These are phyloP conservation scores for Nephrotoma guestfalica DNA, from an alignment of 2,888 invertebrate genomes.

Conservation along the genomic window DNA sequence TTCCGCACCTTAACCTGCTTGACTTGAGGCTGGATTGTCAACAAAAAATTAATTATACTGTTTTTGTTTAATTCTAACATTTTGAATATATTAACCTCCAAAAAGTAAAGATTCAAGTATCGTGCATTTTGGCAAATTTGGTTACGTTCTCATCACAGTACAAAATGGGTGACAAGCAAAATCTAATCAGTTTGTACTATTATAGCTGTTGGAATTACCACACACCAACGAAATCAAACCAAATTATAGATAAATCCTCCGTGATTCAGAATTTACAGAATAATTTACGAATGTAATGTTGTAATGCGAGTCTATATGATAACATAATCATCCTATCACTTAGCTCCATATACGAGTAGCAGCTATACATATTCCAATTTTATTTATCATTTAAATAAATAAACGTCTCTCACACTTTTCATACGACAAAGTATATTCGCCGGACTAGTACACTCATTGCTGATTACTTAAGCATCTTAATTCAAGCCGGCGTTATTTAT, in stretches of 20 bases:
- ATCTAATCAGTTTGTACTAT: too few species aligned
- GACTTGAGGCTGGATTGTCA: too few species aligned
- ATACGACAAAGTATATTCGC: not conserved
- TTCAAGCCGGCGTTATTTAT: not conserved
- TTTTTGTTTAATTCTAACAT: too few species aligned
- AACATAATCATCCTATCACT: not conserved
- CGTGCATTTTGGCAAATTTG: too few species aligned
- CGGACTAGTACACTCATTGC: not conserved
- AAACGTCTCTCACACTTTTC: not conserved
- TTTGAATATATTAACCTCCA: too few species aligned
- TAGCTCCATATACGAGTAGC: not conserved
- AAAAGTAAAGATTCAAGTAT: too few species aligned
- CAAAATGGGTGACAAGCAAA: too few species aligned
- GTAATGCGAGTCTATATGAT: not conserved
- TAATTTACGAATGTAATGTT: not conserved
- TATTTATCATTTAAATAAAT: not conserved
- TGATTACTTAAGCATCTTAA: not conserved
- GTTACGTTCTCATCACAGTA: too few species aligned
- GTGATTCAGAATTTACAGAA: not conserved
- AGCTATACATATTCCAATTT: not conserved
- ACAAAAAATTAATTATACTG: too few species aligned
- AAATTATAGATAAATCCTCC: not conserved
- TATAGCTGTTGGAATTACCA: too few species aligned
- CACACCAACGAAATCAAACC: too few species aligned
- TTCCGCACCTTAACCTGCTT: too few species aligned